Evolutionary conservation across 2,797 vertebrate genomes (phyloP).

Genomic region (Silurus lanzhouensis): DNA sequence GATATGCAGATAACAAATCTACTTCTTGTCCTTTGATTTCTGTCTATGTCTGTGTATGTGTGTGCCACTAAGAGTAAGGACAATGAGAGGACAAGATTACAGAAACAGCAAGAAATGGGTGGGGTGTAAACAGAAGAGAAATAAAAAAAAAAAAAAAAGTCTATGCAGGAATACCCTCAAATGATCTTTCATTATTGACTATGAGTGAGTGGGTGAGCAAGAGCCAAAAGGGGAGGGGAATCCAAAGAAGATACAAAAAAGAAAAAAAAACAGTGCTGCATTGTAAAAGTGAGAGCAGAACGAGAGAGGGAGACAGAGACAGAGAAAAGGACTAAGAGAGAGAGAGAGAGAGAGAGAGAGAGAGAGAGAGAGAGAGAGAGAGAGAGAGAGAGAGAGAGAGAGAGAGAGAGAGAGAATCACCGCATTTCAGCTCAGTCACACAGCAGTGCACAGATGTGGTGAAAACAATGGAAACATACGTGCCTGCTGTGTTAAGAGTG

Average conservation of each 20-base stretch:
- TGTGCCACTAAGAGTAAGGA: background rate
- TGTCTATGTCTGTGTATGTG: background rate
- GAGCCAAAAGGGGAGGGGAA: conserved; percentile 27
- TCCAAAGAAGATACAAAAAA: conserved; percentile 22
- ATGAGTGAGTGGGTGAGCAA: conserved; percentile 47
- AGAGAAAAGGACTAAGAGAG: no score
- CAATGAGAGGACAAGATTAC: conserved; percentile 56
- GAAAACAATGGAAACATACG: conserved; percentile 60
- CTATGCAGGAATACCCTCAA: conserved; percentile 65
- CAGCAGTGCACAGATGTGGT: conserved; percentile 72
- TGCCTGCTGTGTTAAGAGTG: background rate
- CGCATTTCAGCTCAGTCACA: conserved; percentile 74
- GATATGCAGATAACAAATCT: background rate
- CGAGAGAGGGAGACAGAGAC: no score
- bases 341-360: background rate
- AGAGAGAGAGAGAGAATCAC: conserved; percentile 64
- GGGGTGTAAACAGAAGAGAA: conserved; percentile 13
- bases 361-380: conserved; percentile 60
- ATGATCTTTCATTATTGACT: conserved; percentile 58
- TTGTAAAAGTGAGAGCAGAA: background rate
- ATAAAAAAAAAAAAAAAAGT: conserved; percentile 50
- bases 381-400: conserved; percentile 70
- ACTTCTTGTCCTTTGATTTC: background rate
- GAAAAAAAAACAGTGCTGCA: conserved; percentile 33
- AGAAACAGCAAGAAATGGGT: conserved; percentile 54